A percentile compares a stretch with the other conserved stretches of the same genome.
phyloP scores from a whole-genome alignment of 92 coral and sea anemone species.

The Desmophyllum pertusum region DNA sequence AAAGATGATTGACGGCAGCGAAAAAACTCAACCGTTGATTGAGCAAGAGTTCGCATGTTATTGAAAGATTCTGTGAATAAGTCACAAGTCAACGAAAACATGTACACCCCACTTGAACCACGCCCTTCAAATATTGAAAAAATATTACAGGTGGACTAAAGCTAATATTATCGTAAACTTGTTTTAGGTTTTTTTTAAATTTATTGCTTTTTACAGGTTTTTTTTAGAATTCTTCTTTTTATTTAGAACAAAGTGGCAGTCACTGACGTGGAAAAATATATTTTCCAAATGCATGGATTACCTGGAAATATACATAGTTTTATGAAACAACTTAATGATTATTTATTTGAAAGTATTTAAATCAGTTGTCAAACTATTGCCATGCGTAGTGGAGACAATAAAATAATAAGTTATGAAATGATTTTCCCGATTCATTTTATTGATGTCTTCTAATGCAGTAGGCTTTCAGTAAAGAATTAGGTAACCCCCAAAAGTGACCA shows the following conservation, averaged over 20 bases:
- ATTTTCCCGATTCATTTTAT: background rate
- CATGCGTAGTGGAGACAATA: background rate
- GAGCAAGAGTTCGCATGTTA: too few species aligned
- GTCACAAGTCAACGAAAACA: too few species aligned
- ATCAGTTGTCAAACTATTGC: background rate
- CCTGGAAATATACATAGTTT: background rate
- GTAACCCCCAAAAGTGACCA: background rate
- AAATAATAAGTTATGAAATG: slow-evolving; percentile 15
- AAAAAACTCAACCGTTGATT: too few species aligned
- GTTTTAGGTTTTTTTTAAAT: too few species aligned
- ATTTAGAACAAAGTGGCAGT: background rate
- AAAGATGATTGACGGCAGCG: too few species aligned
- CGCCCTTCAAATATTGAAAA: too few species aligned
- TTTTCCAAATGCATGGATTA: background rate
- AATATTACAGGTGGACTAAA: too few species aligned
- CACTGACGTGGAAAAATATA: background rate
- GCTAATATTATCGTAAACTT: too few species aligned
- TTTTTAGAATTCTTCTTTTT: background rate
- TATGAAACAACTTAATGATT: background rate
- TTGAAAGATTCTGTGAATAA: too few species aligned
- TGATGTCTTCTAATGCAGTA: background rate
- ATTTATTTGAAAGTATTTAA: slow-evolving; percentile 26
- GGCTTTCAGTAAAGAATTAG: too few species aligned
- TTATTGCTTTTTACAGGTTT: background rate
- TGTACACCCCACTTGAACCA: too few species aligned